A percentile compares a stretch with the other conserved stretches of the same genome.
phyloP scores from a whole-genome alignment of 2,888 invertebrate genomes.

The Aspidapion aeneum region DNA sequence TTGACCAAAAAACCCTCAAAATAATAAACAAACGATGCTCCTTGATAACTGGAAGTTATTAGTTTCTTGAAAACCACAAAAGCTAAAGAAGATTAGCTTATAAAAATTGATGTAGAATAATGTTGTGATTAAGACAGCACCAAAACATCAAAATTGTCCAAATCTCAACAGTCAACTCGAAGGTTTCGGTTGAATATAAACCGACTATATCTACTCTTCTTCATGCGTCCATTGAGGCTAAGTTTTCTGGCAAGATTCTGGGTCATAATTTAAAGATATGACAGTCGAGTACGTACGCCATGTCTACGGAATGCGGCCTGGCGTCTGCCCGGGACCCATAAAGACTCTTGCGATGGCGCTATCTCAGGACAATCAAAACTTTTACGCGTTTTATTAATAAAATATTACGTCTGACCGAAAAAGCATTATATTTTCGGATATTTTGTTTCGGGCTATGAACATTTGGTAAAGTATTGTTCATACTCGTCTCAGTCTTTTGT shows the following conservation, averaged over 20 bases:
- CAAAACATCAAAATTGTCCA: too few species aligned
- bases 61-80: too few species aligned
- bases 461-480: too few species aligned
- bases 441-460: too few species aligned
- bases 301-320: conserved; percentile 3
- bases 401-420: neutral
- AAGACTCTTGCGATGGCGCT: conserved; percentile 1
- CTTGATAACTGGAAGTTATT: too few species aligned
- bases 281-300: neutral
- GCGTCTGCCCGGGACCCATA: conserved; percentile 2
- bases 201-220: neutral
- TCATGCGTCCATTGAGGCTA: neutral
- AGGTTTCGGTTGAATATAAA: neutral
- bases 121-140: too few species aligned
- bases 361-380: conserved; percentile 2
- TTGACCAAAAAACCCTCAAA: too few species aligned
- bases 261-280: conserved; percentile 1
- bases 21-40: too few species aligned
- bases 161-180: too few species aligned
- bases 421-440: neutral
- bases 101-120: too few species aligned
- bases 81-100: too few species aligned
- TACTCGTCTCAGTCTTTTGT: too few species aligned
- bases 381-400: neutral
- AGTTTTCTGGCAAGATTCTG: neutral